Evolutionary conservation across 2,113 vertebrate genomes (phyloP), one percentile per base, ranked within the genome.

Genomic region (Paedocypris sp.): DNA sequence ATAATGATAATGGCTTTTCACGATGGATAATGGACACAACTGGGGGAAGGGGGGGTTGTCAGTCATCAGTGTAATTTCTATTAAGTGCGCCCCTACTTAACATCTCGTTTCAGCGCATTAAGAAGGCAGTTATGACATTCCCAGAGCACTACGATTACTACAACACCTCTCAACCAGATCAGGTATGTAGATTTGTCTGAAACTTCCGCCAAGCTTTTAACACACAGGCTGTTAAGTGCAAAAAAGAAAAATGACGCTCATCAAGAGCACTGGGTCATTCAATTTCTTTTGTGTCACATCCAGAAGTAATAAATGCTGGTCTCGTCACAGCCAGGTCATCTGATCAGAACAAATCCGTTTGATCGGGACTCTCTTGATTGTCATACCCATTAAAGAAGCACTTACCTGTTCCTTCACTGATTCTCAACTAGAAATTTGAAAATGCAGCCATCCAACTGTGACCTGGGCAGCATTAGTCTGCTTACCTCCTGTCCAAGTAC

Each of bases 301-400:
- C 75, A 75, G 71, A 54, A 69, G 68, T 74, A 68, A 64, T 63
- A 82, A 75, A 73, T 66, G 74, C 73, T 76, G 70, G 71, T 49
- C 69, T 53, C 32, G 68, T 80, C 75, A 75, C 73, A 76, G 58
- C 45, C 66, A 73, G 78, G 81, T 81, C 81, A 81, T 58, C 63
- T 45, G 65, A 74, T 83, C 77, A 81, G 78, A 79, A 72, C 66
- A 73, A 54, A 66, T 46, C 74, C 68, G 71, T 81, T 66, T 72
- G 70, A 79, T 80, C 69, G 69, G 68, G 39, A 64, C 68, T 64
- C 51, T 60, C 72, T 59, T 83, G 82, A 84, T 81, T 83, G 85
- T 78, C 82, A 84, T 77, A 19, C 67, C 82, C 73, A 84, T 85
- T 87, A 85, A 73, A 70, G 69, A 71, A 68, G 75, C 62, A 70